A percentile compares a stretch with the other conserved stretches of the same genome.
Conservation (phyloP, 1,140 invertebrate species). For the Drosophila ananassae region DNA sequence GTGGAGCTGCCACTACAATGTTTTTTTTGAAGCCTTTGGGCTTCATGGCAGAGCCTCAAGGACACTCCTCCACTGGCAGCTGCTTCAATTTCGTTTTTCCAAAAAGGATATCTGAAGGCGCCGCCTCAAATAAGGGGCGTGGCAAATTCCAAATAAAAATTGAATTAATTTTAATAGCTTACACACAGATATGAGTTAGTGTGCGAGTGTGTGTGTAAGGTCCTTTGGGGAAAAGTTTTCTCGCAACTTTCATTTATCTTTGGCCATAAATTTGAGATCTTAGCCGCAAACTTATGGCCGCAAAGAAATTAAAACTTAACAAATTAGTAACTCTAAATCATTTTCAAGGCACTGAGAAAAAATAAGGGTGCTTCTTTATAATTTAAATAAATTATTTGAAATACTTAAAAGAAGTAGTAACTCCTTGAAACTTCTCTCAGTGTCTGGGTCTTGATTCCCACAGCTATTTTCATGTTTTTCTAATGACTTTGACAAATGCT, state of each 20-base stretch:
- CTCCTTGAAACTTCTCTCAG: too few species aligned
- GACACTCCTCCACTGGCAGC: conserved; percentile 73
- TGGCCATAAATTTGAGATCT: conserved; percentile 17
- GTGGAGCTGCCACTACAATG: conserved; percentile 34
- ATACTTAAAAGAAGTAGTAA: too few species aligned
- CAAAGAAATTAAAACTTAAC: background rate
- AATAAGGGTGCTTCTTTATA: background rate
- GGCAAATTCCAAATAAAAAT: conserved; percentile 30
- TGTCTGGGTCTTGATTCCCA: background rate
- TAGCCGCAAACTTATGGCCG: background rate
- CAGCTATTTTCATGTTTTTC: background rate
- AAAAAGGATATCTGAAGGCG: too few species aligned
- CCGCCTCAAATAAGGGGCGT: too few species aligned
- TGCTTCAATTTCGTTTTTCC: conserved; percentile 78
- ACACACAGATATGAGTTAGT: too few species aligned
- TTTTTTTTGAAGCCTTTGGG: conserved; percentile 50
- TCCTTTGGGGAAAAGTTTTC: conserved; percentile 3
- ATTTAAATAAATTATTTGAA: too few species aligned
- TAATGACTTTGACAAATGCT: conserved; percentile 48
- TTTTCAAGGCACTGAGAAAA: background rate
- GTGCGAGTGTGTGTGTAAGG: too few species aligned
- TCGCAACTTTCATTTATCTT: background rate
- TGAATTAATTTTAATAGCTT: conserved; percentile 26
- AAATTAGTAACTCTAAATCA: background rate
- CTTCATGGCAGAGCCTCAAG: conserved; percentile 71